Percentiles rank a stretch among this genome's conserved stretches.
Conservation (phyloP, 2,888 invertebrate species). For the Pteria penguin region DNA sequence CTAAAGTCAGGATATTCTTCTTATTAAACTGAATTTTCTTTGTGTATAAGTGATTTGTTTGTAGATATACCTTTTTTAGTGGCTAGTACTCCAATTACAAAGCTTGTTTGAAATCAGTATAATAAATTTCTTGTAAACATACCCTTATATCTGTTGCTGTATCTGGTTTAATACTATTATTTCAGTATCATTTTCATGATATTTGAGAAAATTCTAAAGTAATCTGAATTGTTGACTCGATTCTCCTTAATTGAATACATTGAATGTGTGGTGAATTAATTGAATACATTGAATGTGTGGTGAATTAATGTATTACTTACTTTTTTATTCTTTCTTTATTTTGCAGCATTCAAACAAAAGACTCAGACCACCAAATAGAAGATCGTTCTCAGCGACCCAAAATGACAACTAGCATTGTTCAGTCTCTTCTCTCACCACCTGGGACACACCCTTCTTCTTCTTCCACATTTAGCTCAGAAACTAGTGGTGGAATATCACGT, state of each 20-base stretch:
- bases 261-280: neutral
- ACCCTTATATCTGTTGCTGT: too few species aligned
- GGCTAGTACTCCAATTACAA: too few species aligned
- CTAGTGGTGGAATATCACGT: slow-evolving; percentile 83
- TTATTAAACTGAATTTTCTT: too few species aligned
- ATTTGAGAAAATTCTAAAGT: neutral
- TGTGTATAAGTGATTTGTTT: too few species aligned
- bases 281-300: neutral
- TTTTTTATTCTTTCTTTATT: slow-evolving; percentile 15
- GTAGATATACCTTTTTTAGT: too few species aligned
- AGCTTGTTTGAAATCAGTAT: too few species aligned
- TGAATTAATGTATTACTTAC: neutral
- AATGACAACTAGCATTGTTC: slow-evolving; percentile 62
- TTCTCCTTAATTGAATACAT: neutral
- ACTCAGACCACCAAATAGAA: slow-evolving; percentile 49
- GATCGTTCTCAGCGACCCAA: slow-evolving; percentile 49
- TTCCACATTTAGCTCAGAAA: slow-evolving; percentile 48
- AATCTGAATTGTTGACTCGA: neutral
- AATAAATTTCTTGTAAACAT: too few species aligned
- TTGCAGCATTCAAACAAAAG: slow-evolving; percentile 57
- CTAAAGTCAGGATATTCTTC: too few species aligned
- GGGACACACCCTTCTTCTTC: slow-evolving; percentile 67
- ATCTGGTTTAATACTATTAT: too few species aligned
- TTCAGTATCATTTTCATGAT: too few species aligned
- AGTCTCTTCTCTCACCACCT: slow-evolving; percentile 76